Evolutionary conservation across 2,113 vertebrate genomes (phyloP).

Genomic region (Peucedramus taeniatus): DNA sequence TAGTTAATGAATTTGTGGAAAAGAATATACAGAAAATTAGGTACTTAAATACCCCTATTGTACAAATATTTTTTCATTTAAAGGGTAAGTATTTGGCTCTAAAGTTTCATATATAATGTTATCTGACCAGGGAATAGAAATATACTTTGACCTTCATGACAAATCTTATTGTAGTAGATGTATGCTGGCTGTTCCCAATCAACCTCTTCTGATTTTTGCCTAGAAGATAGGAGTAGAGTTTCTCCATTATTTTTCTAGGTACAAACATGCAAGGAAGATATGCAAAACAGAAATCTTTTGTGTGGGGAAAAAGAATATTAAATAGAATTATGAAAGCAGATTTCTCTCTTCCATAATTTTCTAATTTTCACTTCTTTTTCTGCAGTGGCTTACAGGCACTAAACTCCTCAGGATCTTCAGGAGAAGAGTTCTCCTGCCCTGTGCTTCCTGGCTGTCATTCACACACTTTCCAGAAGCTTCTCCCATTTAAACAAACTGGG

Average conservation of each 20-base stretch:
- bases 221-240: neutral
- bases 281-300: neutral
- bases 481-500: neutral
- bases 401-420: neutral
- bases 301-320: neutral
- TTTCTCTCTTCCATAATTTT: neutral
- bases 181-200: neutral
- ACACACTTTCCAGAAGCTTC: neutral
- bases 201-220: neutral
- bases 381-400: neutral
- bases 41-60: neutral
- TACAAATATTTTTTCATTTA: neutral
- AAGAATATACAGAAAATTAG: neutral
- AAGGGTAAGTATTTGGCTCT: neutral
- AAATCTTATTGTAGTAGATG: neutral
- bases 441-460: neutral
- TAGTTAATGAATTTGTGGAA: neutral
- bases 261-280: neutral
- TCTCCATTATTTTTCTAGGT: neutral
- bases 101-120: neutral
- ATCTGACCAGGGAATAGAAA: neutral
- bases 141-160: neutral
- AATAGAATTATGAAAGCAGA: neutral
- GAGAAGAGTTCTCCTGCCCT: neutral
- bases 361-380: neutral